phyloP scores from a whole-genome alignment of 2,888 invertebrate genomes.

The Drosophila diplacantha region DNA sequence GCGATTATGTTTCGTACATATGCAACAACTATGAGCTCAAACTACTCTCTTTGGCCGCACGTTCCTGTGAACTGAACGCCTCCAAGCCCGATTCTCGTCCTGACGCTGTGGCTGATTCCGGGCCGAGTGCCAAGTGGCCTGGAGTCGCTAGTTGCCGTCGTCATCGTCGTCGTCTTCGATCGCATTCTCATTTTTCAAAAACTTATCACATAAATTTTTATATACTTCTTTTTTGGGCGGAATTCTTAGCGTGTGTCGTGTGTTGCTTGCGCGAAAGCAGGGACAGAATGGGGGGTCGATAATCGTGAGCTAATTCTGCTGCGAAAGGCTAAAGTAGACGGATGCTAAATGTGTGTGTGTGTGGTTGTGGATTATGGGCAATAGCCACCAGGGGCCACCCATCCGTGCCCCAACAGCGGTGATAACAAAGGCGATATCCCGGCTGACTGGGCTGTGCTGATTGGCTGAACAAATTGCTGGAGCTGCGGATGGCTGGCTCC shows the following conservation, averaged over 20 bases:
- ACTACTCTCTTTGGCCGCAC: constrained; percentile 27
- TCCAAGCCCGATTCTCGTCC: background rate
- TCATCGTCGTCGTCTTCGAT: constrained; percentile 8
- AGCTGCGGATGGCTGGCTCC: constrained; percentile 14
- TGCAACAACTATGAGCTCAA: constrained; percentile 35
- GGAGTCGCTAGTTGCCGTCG: constrained; percentile 15
- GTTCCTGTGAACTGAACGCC: constrained; percentile 7
- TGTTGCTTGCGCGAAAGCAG: constrained; percentile 54
- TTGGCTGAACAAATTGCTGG: constrained; percentile 20
- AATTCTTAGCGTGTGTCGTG: constrained; percentile 68
- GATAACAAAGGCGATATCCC: constrained; percentile 19
- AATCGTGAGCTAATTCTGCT: constrained; percentile 32
- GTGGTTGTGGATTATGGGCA: constrained; percentile 23
- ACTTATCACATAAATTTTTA: constrained; percentile 76
- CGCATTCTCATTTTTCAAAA: constrained; percentile 56
- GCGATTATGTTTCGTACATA: constrained; percentile 39
- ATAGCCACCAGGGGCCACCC: constrained; percentile 16
- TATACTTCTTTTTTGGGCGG: constrained; percentile 64
- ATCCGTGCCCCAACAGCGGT: constrained; percentile 18
- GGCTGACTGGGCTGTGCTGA: constrained; percentile 21
- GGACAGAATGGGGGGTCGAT: constrained; percentile 33
- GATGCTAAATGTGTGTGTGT: constrained; percentile 26
- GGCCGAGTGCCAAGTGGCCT: constrained; percentile 7
- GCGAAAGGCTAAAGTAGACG: constrained; percentile 65
- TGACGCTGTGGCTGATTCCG: background rate